Evolutionary conservation across 2,888 invertebrate genomes (phyloP), one percentile per base, ranked within the genome.

Genomic region (Gortyna flavago): DNA sequence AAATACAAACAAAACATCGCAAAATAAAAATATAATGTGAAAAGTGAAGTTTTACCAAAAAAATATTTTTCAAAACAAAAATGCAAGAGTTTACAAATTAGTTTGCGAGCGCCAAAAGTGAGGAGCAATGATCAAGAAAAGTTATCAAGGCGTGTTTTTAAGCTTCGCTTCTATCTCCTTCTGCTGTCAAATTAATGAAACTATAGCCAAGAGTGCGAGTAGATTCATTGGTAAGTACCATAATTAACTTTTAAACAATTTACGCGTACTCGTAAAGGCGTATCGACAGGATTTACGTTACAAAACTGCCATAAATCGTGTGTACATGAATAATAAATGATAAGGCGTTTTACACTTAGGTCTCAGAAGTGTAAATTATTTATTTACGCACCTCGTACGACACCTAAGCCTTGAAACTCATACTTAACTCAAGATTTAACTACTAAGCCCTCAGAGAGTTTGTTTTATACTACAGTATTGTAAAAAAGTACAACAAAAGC

Each of bases 141-240:
- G 92, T 91, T 96, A 94, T 90, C 96, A 96, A 91, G 95, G 96
- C 87, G 93, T 96, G 88, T 94, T 96, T 91, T 90, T 96, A 83
- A 96, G 96, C 93, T 95, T 96, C 87, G 90, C 96, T 89, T 96
- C 96, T 64, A 95, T 96, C 85, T 96, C 96, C 85, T 95, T 96
- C 89, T 96, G 96, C 92, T 96, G 96, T 90, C 96, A 96, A 87
- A 93, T 96, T 35, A 95, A 94, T 79, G 96, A 96, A 92, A 96
- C 96, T 90, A 93, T 96, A 92, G 96, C 96, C 29, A 96, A 96
- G 84, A 96, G 96, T 85, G 96, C 96, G 48, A 96, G 96, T 89
- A 92, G 96, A 87, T 96, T 94, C 89, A 96, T 96, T 83, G 96
- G 96, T 96, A 83, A 95, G 95, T 92, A 78, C 48, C 35, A 62